Evolutionary conservation across 2,888 invertebrate species (phyloP).

Genomic region (Cantharis nigra): DNA sequence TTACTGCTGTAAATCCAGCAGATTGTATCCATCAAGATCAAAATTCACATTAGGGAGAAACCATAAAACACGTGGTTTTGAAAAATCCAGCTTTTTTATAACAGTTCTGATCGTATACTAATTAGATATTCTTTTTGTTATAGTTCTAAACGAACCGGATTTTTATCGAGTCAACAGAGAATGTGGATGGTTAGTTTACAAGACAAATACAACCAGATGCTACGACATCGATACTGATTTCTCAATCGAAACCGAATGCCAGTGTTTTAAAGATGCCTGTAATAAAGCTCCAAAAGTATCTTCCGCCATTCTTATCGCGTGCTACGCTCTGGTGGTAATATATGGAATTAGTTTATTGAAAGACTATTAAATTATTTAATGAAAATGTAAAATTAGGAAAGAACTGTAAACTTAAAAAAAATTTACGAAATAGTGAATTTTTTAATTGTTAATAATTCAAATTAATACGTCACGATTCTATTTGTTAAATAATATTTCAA

Average conservation of each 20-base stretch:
- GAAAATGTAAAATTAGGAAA: background rate
- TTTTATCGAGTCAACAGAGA: constrained; percentile 60
- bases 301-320: background rate
- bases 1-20: too few relatives aligned
- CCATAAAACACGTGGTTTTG: too few relatives aligned
- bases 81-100: too few relatives aligned
- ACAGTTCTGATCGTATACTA: too few relatives aligned
- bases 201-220: constrained; percentile 55
- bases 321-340: background rate
- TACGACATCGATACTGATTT: constrained; percentile 67
- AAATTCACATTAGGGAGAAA: too few relatives aligned
- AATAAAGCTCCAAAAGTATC: constrained; percentile 49
- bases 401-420: background rate
- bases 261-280: constrained; percentile 67
- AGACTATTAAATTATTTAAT: background rate
- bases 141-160: constrained; percentile 54
- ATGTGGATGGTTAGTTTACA: constrained; percentile 65
- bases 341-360: background rate
- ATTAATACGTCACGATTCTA: too few relatives aligned
- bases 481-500: background rate
- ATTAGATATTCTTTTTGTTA: constrained; percentile 28
- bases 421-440: background rate
- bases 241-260: constrained; percentile 66
- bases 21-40: too few relatives aligned
- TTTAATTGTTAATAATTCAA: too few relatives aligned